Evolutionary conservation across 2,888 invertebrate species (phyloP).

Genomic region (Acanthosepion lycidas): DNA sequence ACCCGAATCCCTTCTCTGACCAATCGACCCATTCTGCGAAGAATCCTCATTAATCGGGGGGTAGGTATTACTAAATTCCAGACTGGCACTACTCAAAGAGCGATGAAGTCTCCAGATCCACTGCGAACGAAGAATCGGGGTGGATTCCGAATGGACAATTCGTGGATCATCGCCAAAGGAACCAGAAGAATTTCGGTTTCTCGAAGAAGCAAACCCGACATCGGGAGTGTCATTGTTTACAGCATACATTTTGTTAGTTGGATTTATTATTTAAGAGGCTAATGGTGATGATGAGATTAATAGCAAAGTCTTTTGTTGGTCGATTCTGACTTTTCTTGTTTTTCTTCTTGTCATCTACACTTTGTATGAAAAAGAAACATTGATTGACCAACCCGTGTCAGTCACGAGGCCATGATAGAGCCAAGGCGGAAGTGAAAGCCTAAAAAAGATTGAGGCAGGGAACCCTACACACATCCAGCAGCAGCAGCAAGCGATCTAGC

Average conservation of each 20-base stretch:
- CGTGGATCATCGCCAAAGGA: neutral
- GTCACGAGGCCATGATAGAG: neutral
- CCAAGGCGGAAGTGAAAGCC: neutral
- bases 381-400: neutral
- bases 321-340: neutral
- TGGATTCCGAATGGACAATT: neutral
- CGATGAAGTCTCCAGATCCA: conserved; percentile 56
- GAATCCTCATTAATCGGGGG: neutral
- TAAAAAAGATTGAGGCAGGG: neutral
- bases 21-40: neutral
- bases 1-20: conserved; percentile 41
- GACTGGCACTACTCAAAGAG: conserved; percentile 52
- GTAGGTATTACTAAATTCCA: conserved; percentile 45
- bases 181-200: neutral
- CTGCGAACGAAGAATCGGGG: conserved; percentile 53
- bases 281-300: neutral
- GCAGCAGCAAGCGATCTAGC: neutral
- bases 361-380: neutral
- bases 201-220: neutral
- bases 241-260: neutral
- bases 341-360: neutral
- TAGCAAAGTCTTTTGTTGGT: neutral
- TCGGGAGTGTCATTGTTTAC: neutral
- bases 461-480: neutral
- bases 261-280: too few relatives aligned